phyloP scores from a whole-genome alignment of 2,888 invertebrate species.

The Hirudinaria manillensis region DNA sequence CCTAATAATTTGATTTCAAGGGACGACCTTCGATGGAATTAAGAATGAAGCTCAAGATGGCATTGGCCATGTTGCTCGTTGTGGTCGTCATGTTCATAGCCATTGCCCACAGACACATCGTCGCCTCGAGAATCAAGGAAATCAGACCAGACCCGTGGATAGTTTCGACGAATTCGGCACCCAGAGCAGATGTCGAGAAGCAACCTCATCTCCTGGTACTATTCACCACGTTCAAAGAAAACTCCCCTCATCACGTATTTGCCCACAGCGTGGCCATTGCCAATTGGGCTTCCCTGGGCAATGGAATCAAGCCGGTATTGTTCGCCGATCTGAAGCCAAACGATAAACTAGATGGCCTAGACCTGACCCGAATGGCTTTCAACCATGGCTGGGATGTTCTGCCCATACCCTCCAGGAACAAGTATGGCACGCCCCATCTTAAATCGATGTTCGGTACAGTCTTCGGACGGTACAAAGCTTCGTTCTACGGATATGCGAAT shows the following conservation, averaged over 20 bases:
- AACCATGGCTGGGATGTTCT: not conserved
- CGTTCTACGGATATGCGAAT: slow-evolving; percentile 1
- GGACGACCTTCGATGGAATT: too few relatives aligned
- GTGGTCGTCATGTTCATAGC: too few relatives aligned
- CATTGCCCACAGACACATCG: too few relatives aligned
- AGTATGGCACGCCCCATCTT: not conserved
- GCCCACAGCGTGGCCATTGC: not conserved
- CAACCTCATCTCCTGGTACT: not conserved
- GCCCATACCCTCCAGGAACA: not conserved
- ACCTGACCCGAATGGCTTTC: not conserved
- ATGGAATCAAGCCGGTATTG: not conserved
- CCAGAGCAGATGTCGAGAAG: too few relatives aligned
- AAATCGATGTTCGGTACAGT: not conserved
- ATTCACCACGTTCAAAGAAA: not conserved
- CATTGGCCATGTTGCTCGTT: too few relatives aligned
- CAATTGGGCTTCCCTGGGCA: not conserved
- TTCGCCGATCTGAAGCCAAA: not conserved
- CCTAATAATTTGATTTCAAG: too few relatives aligned
- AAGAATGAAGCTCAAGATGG: too few relatives aligned
- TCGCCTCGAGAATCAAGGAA: too few relatives aligned
- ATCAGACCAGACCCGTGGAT: too few relatives aligned
- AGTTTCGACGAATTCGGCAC: too few relatives aligned
- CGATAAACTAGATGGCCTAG: not conserved
- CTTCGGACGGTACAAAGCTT: not conserved
- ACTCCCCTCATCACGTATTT: not conserved